Evolutionary conservation across 2,113 vertebrate species (phyloP).

Genomic region (Sinosuthora webbiana): DNA sequence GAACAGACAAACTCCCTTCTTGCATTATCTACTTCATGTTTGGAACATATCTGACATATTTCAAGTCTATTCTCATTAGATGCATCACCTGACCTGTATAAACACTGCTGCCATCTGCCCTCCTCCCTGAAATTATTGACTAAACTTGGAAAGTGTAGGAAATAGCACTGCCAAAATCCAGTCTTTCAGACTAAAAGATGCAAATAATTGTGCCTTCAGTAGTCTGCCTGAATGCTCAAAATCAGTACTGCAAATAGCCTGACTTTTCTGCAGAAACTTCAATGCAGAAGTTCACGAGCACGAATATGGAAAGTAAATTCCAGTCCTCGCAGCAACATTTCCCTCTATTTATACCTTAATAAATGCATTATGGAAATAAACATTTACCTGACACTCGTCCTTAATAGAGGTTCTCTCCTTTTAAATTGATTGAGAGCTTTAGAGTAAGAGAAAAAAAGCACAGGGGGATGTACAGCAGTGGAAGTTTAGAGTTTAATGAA

Average conservation of each 20-base stretch:
- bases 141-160: neutral
- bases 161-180: neutral
- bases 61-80: neutral
- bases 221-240: neutral
- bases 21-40: neutral
- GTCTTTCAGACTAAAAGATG: neutral
- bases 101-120: neutral
- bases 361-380: constrained; percentile 11
- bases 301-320: neutral
- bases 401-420: constrained; percentile 21
- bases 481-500: constrained; percentile 53
- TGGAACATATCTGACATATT: neutral
- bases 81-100: neutral
- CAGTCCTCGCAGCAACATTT: neutral
- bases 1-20: neutral
- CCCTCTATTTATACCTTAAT: neutral
- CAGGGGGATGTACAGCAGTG: neutral
- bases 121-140: neutral
- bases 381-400: constrained; percentile 8
- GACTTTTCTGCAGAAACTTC: neutral
- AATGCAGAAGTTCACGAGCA: neutral
- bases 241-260: neutral
- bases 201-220: neutral
- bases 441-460: neutral
- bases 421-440: neutral